Evolutionary conservation across 1,140 invertebrate genomes (phyloP), one percentile per base, ranked within the genome.

Genomic region (Subanguina moxae): DNA sequence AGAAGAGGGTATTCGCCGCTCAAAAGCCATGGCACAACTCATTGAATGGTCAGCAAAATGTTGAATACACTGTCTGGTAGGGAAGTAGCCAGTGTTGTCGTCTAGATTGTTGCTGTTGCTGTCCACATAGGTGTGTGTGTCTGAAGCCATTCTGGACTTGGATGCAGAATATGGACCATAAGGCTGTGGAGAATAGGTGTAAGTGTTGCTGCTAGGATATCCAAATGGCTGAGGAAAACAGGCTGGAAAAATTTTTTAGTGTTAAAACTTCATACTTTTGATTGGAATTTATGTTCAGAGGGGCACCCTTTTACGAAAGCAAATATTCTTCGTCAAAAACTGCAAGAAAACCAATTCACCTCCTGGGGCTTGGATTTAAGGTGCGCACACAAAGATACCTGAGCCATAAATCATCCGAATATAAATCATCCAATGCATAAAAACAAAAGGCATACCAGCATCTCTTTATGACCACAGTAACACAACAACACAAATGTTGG

Each of bases 1-100:
- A 30, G 15, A 59, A n/a, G 74, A 52, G 9, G 74, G 67, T 19
- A 75, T 67, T 27, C 69, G 17, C 8, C 62, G 52, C 17, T 74
- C 73, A 61, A 74, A 72, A 11, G 73, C 59, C 32, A 65, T 21
- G n/a, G 70, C 73, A 63, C 73, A 74, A 13, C 25, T 45, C 15
- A 74, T 19, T 11, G 42, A 32, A 21, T 52, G 57, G 61, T 74
- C 70, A 19, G 25, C 8, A 57, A 57, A 77, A 23, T 69, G 74
- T 28, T 59, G 58, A 56, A 64, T 25, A 48, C 72, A 73, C 3
- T 52, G 48, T 21, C 17, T 69, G 42, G 25, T 17, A 28, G 48
- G 48, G n/a, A 7, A 19, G 48, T 52, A 52, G 48, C 3, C 23
- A 25, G 23, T 25, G 17, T 21, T 25, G 23, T 52, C 48, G 17